Evolutionary conservation across 2,888 invertebrate genomes (phyloP).

Genomic region (Caenorhabditis angaria): DNA sequence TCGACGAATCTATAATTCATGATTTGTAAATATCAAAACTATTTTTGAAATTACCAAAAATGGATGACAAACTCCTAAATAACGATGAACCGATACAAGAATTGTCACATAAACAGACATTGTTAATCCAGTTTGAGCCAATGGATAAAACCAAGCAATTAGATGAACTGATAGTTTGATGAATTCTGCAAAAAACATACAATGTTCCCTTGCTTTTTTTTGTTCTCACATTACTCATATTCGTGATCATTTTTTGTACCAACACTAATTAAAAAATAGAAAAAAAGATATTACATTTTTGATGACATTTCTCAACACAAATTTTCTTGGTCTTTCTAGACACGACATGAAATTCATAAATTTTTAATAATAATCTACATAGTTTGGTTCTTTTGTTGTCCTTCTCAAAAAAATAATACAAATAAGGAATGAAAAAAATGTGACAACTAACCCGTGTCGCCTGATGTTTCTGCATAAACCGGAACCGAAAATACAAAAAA

Average conservation of each 20-base stretch:
- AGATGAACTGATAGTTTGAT: slow-evolving; percentile 40
- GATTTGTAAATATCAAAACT: slow-evolving; percentile 31
- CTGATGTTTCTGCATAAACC: slow-evolving; percentile 57
- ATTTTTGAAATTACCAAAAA: slow-evolving; percentile 44
- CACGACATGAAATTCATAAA: not conserved
- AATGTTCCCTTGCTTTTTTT: slow-evolving; percentile 2
- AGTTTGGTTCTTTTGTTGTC: no score
- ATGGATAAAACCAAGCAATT: slow-evolving; percentile 58
- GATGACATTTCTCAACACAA: no score
- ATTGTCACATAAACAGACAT: slow-evolving; percentile 65
- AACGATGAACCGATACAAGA: slow-evolving; percentile 65
- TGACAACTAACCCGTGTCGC: slow-evolving; percentile 24
- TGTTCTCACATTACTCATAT: no score
- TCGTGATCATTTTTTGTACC: no score
- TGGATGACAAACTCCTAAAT: slow-evolving; percentile 67
- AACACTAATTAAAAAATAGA: no score
- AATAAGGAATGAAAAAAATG: not conserved
- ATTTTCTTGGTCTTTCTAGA: not conserved
- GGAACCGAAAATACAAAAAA: slow-evolving; percentile 67
- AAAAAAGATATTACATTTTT: no score
- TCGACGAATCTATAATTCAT: slow-evolving; percentile 56
- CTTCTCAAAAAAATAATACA: no score
- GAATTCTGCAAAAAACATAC: not conserved
- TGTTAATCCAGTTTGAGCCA: slow-evolving; percentile 59
- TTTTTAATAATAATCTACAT: not conserved